A percentile compares a stretch with the other conserved stretches of the same genome.
phyloP scores from a whole-genome alignment of 92 coral and sea anemone genomes.

The Zoanthus gigantus region DNA sequence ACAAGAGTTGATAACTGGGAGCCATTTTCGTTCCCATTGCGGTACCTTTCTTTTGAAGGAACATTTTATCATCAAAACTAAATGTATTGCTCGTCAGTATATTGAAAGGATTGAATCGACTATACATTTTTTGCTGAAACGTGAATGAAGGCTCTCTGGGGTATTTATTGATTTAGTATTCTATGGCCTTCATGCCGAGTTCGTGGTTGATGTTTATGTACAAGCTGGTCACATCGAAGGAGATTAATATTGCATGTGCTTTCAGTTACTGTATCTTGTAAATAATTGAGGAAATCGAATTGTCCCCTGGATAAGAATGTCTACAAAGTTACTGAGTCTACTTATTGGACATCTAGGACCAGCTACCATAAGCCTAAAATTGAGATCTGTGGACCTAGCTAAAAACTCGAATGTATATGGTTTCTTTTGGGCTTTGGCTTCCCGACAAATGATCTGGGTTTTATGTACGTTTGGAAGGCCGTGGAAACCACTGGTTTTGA shows the following conservation, averaged over 20 bases:
- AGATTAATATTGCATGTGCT: constrained; percentile 33
- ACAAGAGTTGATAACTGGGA: too few species aligned
- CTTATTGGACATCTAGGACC: constrained; percentile 49
- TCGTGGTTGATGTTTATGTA: constrained; percentile 49
- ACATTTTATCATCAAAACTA: too few species aligned
- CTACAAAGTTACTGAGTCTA: constrained; percentile 56
- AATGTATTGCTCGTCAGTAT: not conserved
- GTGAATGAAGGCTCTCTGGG: not conserved
- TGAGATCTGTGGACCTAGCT: constrained; percentile 3
- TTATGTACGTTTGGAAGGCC: constrained; percentile 61
- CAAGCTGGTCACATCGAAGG: constrained; percentile 54
- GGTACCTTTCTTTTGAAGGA: too few species aligned
- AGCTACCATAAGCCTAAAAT: constrained; percentile 55
- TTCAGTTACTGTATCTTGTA: not conserved
- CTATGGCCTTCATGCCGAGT: constrained; percentile 55
- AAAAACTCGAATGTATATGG: constrained; percentile 21
- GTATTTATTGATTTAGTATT: not conserved
- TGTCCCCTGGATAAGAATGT: constrained; percentile 49
- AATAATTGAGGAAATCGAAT: constrained; percentile 39
- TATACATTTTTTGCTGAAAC: not conserved
- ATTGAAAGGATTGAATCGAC: not conserved
- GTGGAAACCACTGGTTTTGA: constrained; percentile 54
- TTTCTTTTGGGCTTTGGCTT: constrained; percentile 47
- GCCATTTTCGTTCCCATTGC: too few species aligned
- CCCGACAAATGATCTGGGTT: constrained; percentile 48